Base-by-base conservation (phyloP, 2,113 vertebrate species). In the Prinia subflava region DNA sequence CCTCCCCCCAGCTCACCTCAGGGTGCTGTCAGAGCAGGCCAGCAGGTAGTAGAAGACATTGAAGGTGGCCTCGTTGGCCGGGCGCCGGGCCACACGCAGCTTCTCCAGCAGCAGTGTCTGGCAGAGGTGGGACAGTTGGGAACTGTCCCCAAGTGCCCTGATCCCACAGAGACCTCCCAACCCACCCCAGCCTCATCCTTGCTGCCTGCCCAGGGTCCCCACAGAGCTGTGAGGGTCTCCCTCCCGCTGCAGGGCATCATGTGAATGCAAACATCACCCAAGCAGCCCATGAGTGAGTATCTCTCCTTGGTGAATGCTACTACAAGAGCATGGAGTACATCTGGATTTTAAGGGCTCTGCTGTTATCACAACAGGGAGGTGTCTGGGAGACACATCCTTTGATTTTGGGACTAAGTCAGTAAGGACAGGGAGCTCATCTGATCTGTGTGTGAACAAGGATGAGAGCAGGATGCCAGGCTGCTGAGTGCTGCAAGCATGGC, bases 41-140 rank as follows among this genome's bases (percentile, higher is more conserved):
- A 99, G 98, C 96, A 99, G 96, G 96, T 99, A 99, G 98, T 99
- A 99, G 97, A 99, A 99, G 60, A 99, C 91, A 2, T 99, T 99
- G 98, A 99, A 99, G 15, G 99, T 98, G 69, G 98, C 98, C 93
- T 99, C 99, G 0, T 79, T 96, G 52, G 98, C 97, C 0, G 99
- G 99, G 55, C 98, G 98, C 77, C 97, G 98, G 71, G 98, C 98
- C 30, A 99, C 99, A 1, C 99, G 97, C 74, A 99, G 97, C 90
- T 99, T 99, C 97, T 99, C 99, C 96, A 99, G 97, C 84, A 99
- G 97, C 99, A 99, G 99, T 0, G 99, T 99, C 99, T 99, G 77
- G 31, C 4, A 4, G 89, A 49, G 64, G 25, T 7, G 4, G 33
- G 33, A 89, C 7, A 28, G 39, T 85, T 41, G 24, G 79, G 46